Conservation (phyloP, 2,888 invertebrate species). For the Brenthis hecate region DNA sequence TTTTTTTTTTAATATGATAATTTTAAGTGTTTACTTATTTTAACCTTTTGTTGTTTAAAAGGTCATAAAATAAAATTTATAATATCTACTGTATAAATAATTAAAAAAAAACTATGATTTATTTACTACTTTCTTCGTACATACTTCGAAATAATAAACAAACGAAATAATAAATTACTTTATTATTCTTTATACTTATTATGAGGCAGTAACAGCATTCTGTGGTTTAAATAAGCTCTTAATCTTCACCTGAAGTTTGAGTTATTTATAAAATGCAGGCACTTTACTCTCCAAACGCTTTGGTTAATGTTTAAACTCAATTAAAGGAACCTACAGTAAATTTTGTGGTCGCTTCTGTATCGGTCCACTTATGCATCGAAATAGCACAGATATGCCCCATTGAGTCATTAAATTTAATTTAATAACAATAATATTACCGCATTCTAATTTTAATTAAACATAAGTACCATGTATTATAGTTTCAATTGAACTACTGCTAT, state of each 20-base stretch:
- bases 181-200: background rate
- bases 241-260: constrained; percentile 32
- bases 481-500: no score
- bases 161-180: background rate
- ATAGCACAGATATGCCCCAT: constrained; percentile 60
- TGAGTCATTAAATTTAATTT: constrained; percentile 52
- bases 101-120: no score
- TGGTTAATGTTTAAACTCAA: constrained; percentile 58
- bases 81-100: no score
- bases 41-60: no score
- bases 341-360: constrained; percentile 56
- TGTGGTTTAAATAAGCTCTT: constrained; percentile 15
- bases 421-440: constrained; percentile 21
- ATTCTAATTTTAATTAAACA: constrained; percentile 5
- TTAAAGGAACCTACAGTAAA: constrained; percentile 47
- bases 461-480: background rate
- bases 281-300: constrained; percentile 43
- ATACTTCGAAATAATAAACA: no score
- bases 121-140: no score
- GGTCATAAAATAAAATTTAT: no score
- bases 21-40: no score
- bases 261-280: constrained; percentile 39
- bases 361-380: constrained; percentile 65
- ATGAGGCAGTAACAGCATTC: background rate
- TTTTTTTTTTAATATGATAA: no score